Evolutionary conservation across 2,797 vertebrate species (phyloP), one percentile per base, ranked within the genome.

Genomic region (Agapornis canus): DNA sequence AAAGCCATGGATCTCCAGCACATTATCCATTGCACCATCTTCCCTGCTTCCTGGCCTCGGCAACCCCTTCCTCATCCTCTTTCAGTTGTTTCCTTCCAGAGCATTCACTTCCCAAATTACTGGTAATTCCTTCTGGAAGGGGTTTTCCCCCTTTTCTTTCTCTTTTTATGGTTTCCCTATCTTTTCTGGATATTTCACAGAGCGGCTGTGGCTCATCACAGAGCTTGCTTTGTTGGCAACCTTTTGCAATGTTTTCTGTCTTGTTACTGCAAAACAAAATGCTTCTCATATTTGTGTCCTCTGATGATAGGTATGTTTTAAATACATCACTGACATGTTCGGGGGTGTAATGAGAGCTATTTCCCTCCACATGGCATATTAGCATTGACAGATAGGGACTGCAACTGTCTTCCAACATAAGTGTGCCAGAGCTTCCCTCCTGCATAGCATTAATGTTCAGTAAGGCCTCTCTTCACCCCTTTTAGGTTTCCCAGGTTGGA

Each of bases 271-370:
- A 83, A 72, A 90, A 75, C 69, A 76, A 91, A 78, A 90, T 79
- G 25, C 32, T 81, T 83, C 65, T 82, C 82, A 61, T 71, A 31
- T 16, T 57, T 83, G n/a, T 43, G 76, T 91, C 54, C 69, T 83
- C 76, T 83, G 49, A 35, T 75, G 76, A 88, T 57, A 64, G 37
- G 39, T 35, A 29, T 21, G 49, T 78, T 92, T 86, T 76, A 85
- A 35, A 80, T 29, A 32, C 48, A 56, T 32, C 8, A 3, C n/a
- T 49, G 61, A 27, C 0, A 0, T 1, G 0, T 64, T 51, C 8
- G 3, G 70, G 56, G 56, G 59, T 63, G 25, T 79, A 76, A 85
- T 4, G 2, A 80, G 65, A 65, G 39, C 65, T 32, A 11, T 69
- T 83, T 95, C 52, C 64, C 32, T 83, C 65, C 39, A 25, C 10